These are phyloP conservation scores for Drosophila mauritiana DNA, from an alignment of 1,140 invertebrate species.

Conservation along the genomic window DNA sequence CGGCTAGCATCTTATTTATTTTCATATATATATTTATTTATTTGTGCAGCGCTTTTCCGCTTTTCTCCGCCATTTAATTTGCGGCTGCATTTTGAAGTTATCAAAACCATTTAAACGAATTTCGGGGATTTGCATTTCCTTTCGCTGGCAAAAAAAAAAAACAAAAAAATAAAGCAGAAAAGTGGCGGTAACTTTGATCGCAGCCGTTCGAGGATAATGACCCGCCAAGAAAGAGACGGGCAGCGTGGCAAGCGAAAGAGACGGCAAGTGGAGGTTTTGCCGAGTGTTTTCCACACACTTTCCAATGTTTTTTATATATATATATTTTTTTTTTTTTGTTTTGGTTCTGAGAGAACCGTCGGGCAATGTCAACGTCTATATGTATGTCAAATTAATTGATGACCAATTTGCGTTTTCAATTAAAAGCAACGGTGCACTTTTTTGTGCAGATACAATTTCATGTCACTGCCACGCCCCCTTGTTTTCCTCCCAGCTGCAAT, in stretches of 20 bases:
- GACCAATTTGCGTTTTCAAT: constrained; percentile 83
- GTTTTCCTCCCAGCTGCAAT: constrained; percentile 31
- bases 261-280: background rate
- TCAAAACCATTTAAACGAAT: constrained; percentile 78
- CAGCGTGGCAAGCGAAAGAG: background rate
- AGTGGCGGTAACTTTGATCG: constrained; percentile 12
- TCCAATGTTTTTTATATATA: background rate
- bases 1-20: constrained; percentile 22
- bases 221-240: constrained; percentile 2
- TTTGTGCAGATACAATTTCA: constrained; percentile 70
- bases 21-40: constrained; percentile 63
- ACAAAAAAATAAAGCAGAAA: constrained; percentile 1
- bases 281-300: background rate
- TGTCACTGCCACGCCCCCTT: constrained; percentile 23
- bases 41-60: constrained; percentile 30
- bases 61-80: constrained; percentile 13
- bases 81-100: constrained; percentile 63
- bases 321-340: background rate
- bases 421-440: constrained; percentile 75
- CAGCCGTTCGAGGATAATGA: constrained; percentile 18
- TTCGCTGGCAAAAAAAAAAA: constrained; percentile 10
- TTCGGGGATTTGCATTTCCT: constrained; percentile 67
- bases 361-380: constrained; percentile 58
- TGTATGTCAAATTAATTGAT: constrained; percentile 83
- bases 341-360: background rate